phyloP scores from a whole-genome alignment of 2,113 vertebrate species.

The Formicarius rufipectus region DNA sequence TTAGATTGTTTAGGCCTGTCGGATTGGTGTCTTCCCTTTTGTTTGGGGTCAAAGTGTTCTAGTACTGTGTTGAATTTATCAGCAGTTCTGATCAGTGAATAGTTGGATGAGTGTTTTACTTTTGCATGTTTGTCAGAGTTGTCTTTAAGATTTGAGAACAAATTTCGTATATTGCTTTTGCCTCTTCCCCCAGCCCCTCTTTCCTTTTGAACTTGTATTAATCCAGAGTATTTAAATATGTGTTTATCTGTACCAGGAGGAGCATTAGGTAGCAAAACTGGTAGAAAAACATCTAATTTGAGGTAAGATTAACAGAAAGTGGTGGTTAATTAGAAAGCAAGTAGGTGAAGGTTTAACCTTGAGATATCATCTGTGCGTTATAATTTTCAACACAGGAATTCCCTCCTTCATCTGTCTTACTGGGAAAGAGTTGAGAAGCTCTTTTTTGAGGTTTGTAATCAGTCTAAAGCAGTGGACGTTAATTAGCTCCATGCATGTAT shows the following conservation, averaged over 20 bases:
- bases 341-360: slow-evolving; percentile 1
- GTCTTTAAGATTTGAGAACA: not conserved
- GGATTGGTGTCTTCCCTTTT: too few species aligned
- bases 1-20: not conserved
- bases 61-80: not conserved
- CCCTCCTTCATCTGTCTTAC: not conserved
- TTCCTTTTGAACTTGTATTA: not conserved
- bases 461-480: not conserved
- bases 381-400: not conserved
- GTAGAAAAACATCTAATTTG: not conserved
- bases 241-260: not conserved
- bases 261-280: not conserved
- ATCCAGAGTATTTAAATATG: not conserved
- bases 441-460: not conserved
- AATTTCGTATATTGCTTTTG: not conserved
- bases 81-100: not conserved
- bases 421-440: not conserved
- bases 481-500: not conserved
- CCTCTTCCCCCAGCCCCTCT: fast-evolving
- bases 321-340: not conserved
- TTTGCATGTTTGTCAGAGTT: not conserved
- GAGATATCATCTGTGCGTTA: not conserved
- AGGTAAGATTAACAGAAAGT: not conserved
- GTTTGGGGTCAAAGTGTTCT: not conserved
- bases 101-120: not conserved